Evolutionary conservation across 2,797 vertebrate genomes (phyloP), one percentile per base, ranked within the genome.

Genomic region (Eremophila alpestris): DNA sequence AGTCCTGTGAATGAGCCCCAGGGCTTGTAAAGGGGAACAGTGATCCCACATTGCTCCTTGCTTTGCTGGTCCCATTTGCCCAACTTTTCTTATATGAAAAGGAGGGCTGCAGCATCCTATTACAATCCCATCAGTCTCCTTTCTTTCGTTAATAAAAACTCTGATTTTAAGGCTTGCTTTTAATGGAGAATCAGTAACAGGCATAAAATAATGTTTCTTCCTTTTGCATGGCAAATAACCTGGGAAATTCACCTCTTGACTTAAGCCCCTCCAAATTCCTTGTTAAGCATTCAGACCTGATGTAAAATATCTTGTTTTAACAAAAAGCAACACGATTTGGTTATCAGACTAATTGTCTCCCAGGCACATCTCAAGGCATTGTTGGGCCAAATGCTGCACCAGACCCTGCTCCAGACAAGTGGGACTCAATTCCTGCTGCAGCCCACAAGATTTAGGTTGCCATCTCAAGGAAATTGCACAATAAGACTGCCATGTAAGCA

Each of bases 391-490:
- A 70, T 0, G 0, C 16, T 54, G 10, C 10, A 27, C 21, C 48
- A 89, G 45, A 20, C 34, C 16, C 65, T 75, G 29, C 32, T 75
- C 30, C 51, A 88, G 51, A 18, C 7, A 45, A 3, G 5, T 32
- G 26, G 36, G 45, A 70, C 22, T 27, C 58, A 46, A 14, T 24
- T 86, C 24, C 59, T 78, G 36, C 16, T 45, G 43, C 34, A 89
- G 27, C 71, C 36, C 18, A 10, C 1, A 0, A 70, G 40, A 17
- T 58, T 74, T 41, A 56, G 21, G 22, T 48, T 30, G 16, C 34
- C 43, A 38, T 41, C 75, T 19, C 43, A 52, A 65, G 16, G 40
- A 67, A 83, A 78, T 30, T 4, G 7, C 0, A 0, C 5, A 0
- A 0, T 17, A 30, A 64, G 27, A 21, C 12, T 68, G 19, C 43